Evolutionary conservation across 2,888 invertebrate genomes (phyloP), one percentile per base, ranked within the genome.

Genomic region (Escarpia spicata): DNA sequence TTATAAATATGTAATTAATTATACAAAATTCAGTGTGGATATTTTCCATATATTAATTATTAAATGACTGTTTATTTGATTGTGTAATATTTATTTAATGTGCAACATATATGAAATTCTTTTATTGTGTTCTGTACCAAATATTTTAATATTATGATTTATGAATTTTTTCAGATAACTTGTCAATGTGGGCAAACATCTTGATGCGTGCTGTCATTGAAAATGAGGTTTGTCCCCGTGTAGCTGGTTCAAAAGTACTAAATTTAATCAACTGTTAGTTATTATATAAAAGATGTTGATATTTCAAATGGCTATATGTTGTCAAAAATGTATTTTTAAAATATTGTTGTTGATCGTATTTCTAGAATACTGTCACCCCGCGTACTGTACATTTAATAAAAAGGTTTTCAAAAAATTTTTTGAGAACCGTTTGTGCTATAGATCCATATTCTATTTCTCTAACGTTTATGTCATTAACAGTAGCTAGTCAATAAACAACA

Each of bases 111-210:
- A 43, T 45, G 45, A 60, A 60, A 60, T 26, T 60, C 0, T 60
- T 15, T 19, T 60, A 12, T 19, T 26, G 12, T 52, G 52, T 52
- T 52, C 52, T 75, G 26, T 26, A 75, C n/a, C 75, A 75, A n/a
- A 26, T 75, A 26, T 75, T 75, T 75, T 75, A 26, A 26, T 75
- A 26, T 26, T 19, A 4, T 75, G 19, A 75, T 75, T 75, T 6
- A 26, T 75, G 3, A 26, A 3, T 15, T 91, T 60, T 94, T 94
- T 9, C 94, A 96, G 96, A 96, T 93, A 95, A 96, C 91, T 95
- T 95, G 93, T 94, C 95, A n/a, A 94, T 94, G 91, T 96, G 96
- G 96, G 95, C 95, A 45, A 95, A 94, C 92, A 95, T 95, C 45
- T 92, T 90, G 44, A 93, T 93, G 93, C 90, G 43, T 15, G 45